Evolutionary conservation across 2,113 vertebrate species (phyloP).

Genomic region (Glaucidium brasilianum): DNA sequence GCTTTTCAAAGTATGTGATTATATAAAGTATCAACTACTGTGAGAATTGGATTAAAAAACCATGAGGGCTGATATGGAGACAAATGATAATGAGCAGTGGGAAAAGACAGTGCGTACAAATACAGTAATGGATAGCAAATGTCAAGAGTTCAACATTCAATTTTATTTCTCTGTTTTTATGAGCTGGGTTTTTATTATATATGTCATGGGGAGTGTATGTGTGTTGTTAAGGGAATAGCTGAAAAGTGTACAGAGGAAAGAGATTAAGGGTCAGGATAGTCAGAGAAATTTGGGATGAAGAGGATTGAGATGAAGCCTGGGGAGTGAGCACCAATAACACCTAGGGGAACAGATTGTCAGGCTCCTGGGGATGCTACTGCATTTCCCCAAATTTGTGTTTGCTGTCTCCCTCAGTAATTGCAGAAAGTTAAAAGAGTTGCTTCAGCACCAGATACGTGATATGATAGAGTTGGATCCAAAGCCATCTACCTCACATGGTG

Average conservation of each 20-base stretch:
- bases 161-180: constrained; percentile 55
- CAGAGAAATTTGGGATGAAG: background rate
- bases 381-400: background rate
- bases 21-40: constrained; percentile 28
- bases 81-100: constrained; percentile 53
- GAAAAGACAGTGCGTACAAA: constrained; percentile 9
- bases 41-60: constrained; percentile 49
- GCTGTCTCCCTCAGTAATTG: background rate
- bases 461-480: background rate
- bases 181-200: constrained; percentile 27
- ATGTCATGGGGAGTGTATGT: background rate
- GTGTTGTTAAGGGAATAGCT: background rate
- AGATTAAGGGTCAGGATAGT: background rate
- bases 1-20: constrained; percentile 37
- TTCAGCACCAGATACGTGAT: background rate
- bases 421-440: background rate
- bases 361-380: background rate
- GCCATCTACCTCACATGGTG: rapidly evolving
- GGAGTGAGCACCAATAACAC: background rate
- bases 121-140: constrained; percentile 55
- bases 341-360: background rate
- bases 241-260: background rate
- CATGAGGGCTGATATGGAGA: background rate
- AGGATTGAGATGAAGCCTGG: background rate
- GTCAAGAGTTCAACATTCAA: constrained; percentile 44